Evolutionary conservation across 92 coral and sea anemone species (phyloP), one percentile per base, ranked within the genome.

Genomic region (Galaxea fascicularis): DNA sequence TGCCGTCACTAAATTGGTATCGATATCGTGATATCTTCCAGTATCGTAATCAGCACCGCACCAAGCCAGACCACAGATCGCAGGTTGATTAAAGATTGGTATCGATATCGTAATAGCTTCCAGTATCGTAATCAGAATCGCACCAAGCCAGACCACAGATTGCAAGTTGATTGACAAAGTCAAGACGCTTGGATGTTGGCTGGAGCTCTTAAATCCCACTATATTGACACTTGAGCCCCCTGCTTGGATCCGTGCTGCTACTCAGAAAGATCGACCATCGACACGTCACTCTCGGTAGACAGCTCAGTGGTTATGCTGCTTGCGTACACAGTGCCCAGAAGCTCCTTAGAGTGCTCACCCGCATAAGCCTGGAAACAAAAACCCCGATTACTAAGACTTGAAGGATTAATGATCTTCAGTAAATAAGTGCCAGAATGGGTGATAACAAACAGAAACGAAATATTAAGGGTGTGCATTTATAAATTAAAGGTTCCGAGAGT

Each of bases 201-300:
- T 10, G 17, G 54, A 10, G 54, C 54, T 49, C 17, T 49, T 4
- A 15, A 49, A 49, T 3, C 12, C 54, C 15, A 1, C 15, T 1
- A 49, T 1, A 49, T 3, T 49, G 63, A 17, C 17, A 57, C 22
- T 20, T 4, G 24, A 57, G 21, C 21, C 5, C 18, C 21, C 22
- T 0, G n/a, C 63, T 17, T 49, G 13, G 54, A 49, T 15, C 7
- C 16, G 22, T 5, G 22, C 62, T 8, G 75, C 75, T 49, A 79
- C 9, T 79, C 84, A 47, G 65, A 47, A 13, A 79, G 29, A n/a
- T 66, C 84, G 47, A 79, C 29, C 84, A 79, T 24, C 8, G 75
- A 79, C 75, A 79, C 84, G 29, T 79, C 84, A 54, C 84, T 79
- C 21, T 67, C 63, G 14, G 60, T 67, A 8, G 84, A 79, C 14